phyloP scores from a whole-genome alignment of 2,113 vertebrate species.

The Sprattus sprattus region DNA sequence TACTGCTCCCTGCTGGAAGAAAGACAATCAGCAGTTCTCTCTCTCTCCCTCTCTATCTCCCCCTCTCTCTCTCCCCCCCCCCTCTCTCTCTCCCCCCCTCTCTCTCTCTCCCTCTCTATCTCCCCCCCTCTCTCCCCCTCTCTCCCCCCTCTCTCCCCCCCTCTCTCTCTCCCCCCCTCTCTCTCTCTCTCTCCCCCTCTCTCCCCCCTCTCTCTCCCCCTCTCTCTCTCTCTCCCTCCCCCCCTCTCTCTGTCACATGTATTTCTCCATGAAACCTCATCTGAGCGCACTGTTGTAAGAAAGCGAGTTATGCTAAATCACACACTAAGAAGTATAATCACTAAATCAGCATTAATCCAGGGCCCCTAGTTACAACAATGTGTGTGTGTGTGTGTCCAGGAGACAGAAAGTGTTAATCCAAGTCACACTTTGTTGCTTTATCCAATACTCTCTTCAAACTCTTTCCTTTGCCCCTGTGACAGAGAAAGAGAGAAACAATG shows the following conservation, averaged over 20 bases:
- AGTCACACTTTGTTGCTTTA: not conserved
- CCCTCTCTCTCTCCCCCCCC: conserved; percentile 20
- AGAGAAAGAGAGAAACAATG: not conserved
- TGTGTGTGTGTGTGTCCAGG: not conserved
- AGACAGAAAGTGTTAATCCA: not conserved
- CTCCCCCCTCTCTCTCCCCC: conserved; percentile 19
- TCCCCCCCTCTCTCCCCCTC: conserved; percentile 19
- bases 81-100: not conserved
- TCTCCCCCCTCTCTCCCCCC: not conserved
- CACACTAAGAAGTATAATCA: not conserved
- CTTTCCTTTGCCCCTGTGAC: too few species aligned
- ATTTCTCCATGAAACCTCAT: not conserved
- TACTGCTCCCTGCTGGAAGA: conserved; percentile 43
- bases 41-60: not conserved
- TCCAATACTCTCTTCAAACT: not conserved
- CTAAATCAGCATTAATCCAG: not conserved
- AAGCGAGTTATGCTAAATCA: not conserved
- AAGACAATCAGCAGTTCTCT: conserved; percentile 31
- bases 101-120: too few species aligned
- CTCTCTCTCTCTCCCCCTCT: not conserved
- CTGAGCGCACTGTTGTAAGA: not conserved
- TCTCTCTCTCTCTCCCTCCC: not conserved
- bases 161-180: conserved; percentile 11
- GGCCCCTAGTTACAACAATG: not conserved
- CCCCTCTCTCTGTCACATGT: not conserved